These are phyloP conservation scores for Rhombomys opimus DNA, from an alignment of 2,113 vertebrate genomes.

Conservation along the genomic window DNA sequence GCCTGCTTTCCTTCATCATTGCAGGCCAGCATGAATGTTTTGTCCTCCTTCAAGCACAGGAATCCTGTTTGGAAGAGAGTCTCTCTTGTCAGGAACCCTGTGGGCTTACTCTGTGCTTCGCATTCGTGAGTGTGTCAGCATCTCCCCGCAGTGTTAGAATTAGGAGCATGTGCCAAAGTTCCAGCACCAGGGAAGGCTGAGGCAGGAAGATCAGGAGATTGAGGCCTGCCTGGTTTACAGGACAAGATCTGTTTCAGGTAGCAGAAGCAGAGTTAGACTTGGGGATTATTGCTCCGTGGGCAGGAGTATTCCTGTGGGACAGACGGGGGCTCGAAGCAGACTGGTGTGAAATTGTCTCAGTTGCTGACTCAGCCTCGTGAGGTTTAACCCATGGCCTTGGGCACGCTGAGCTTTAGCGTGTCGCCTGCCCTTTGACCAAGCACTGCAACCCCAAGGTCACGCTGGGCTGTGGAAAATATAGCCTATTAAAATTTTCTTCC, in stretches of 20 bases:
- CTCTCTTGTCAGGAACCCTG: slow-evolving; percentile 1
- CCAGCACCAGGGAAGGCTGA: neutral
- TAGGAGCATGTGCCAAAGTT: neutral
- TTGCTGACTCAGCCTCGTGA: neutral
- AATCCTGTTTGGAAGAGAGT: neutral
- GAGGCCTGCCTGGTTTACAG: neutral
- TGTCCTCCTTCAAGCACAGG: neutral
- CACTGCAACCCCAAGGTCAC: neutral
- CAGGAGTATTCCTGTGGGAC: neutral
- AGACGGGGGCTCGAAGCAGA: neutral
- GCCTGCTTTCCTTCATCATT: neutral
- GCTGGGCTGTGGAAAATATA: neutral
- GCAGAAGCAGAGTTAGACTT: slow-evolving; percentile 26
- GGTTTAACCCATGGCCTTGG: neutral
- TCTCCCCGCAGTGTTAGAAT: slow-evolving; percentile 15
- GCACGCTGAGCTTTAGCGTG: neutral
- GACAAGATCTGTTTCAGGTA: neutral
- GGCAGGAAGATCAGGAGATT: neutral
- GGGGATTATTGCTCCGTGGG: neutral
- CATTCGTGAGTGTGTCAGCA: neutral
- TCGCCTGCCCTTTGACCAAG: neutral
- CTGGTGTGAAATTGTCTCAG: slow-evolving; percentile 15
- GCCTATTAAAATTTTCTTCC: slow-evolving; percentile 48
- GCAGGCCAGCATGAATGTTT: neutral
- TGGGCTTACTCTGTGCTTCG: neutral